A percentile compares a stretch with the other conserved stretches of the same genome.
These are phyloP conservation scores for Myiopsitta monachus DNA, from an alignment of 2,113 vertebrate species.

Conservation along the genomic window DNA sequence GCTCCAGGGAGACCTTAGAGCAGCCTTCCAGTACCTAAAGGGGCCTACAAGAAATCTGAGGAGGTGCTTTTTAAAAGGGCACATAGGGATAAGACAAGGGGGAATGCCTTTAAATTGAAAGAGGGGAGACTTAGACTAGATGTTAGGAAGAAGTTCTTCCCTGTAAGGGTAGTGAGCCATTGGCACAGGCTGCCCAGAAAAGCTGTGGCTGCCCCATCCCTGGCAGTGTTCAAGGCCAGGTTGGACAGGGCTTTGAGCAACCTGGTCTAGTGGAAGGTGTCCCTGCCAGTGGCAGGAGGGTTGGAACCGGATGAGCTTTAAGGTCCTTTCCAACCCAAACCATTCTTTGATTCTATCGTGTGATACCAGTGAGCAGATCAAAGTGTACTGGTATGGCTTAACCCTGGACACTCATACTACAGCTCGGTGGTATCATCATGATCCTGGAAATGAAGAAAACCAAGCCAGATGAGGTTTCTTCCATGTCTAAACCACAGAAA, in stretches of 20 bases:
- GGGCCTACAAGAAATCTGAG: background rate
- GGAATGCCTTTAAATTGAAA: background rate
- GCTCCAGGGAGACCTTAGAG: background rate
- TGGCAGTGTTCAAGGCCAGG: background rate
- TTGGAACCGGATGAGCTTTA: background rate
- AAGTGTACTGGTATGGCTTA: background rate
- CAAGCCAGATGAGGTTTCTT: background rate
- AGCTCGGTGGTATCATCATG: accelerated
- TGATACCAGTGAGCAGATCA: background rate
- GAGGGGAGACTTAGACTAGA: background rate
- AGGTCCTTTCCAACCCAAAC: background rate
- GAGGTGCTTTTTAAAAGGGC: background rate
- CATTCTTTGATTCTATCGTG: background rate
- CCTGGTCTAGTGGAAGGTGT: background rate
- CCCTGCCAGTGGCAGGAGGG: background rate
- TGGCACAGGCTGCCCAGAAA: background rate
- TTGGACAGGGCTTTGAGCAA: background rate
- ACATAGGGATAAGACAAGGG: background rate
- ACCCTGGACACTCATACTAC: accelerated
- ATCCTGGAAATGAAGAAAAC: accelerated
- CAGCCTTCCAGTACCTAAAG: background rate
- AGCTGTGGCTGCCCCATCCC: background rate
- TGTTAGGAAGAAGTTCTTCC: background rate
- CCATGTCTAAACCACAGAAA: background rate
- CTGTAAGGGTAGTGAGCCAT: background rate